Evolutionary conservation across 2,797 vertebrate genomes (phyloP).

Genomic region (Margarornis squamiger): DNA sequence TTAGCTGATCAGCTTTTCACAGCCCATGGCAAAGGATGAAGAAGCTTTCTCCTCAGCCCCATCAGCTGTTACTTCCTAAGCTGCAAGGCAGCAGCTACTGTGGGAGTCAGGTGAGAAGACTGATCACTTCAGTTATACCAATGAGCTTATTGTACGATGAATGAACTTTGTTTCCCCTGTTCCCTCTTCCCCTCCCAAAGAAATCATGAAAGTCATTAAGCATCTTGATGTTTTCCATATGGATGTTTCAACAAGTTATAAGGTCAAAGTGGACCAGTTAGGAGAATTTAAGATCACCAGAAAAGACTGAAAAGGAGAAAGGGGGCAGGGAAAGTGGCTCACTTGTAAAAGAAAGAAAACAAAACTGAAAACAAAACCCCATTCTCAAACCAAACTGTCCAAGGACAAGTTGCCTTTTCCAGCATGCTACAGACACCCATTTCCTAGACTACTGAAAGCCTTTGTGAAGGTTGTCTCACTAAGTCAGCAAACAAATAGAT

Average conservation of each 20-base stretch:
- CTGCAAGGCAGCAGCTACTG: neutral
- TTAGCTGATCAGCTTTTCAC: neutral
- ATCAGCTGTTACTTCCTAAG: neutral
- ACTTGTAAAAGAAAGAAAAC: neutral
- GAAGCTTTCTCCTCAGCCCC: neutral
- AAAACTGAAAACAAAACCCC: neutral
- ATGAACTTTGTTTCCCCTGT: neutral
- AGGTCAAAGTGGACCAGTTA: conserved; percentile 3
- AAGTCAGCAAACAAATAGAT: neutral
- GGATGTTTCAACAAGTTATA: conserved; percentile 3
- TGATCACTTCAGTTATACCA: neutral
- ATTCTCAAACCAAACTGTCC: neutral
- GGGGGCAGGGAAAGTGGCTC: neutral
- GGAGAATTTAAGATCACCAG: neutral
- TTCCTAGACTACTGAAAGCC: neutral
- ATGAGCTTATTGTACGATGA: neutral
- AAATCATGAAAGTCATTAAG: conserved; percentile 33
- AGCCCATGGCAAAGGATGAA: neutral
- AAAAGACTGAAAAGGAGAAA: neutral
- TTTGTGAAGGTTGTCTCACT: neutral
- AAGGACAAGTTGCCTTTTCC: neutral
- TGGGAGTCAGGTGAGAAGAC: neutral
- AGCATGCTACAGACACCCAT: neutral
- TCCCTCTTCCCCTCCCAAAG: neutral
- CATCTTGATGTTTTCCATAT: conserved; percentile 26